These are phyloP conservation scores for Clivina fossor DNA, from an alignment of 2,888 invertebrate genomes.

Conservation along the genomic window DNA sequence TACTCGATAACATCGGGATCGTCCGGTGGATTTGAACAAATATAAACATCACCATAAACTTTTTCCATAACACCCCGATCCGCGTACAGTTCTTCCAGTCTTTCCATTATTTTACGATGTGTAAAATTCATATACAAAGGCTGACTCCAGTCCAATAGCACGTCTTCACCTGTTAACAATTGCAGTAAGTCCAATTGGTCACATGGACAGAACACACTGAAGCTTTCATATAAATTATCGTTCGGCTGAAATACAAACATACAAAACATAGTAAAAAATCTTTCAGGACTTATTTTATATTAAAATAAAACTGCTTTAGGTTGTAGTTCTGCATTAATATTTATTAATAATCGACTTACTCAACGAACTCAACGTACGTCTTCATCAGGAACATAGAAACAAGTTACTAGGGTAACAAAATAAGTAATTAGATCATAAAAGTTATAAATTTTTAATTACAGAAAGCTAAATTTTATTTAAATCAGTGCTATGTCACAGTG, in stretches of 20 bases:
- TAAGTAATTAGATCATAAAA: too few relatives aligned
- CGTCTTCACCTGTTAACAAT: slow-evolving; percentile 73
- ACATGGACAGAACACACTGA: slow-evolving; percentile 82
- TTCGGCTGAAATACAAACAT: slow-evolving; percentile 80
- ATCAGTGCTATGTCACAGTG: too few relatives aligned
- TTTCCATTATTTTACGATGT: slow-evolving; percentile 77
- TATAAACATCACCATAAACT: slow-evolving; percentile 79
- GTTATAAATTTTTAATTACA: too few relatives aligned
- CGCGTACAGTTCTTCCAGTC: slow-evolving; percentile 72
- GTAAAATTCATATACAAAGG: slow-evolving; percentile 86
- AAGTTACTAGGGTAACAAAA: too few relatives aligned
- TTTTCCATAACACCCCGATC: slow-evolving; percentile 69
- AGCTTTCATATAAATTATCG: slow-evolving; percentile 78
- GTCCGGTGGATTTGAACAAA: slow-evolving; percentile 64
- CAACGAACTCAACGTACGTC: too few relatives aligned
- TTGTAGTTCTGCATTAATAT: too few relatives aligned
- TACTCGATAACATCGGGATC: slow-evolving; percentile 24
- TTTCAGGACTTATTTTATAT: too few relatives aligned
- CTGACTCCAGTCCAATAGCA: slow-evolving; percentile 76
- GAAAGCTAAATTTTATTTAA: too few relatives aligned
- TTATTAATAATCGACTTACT: too few relatives aligned
- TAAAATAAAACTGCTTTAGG: too few relatives aligned
- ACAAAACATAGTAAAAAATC: too few relatives aligned
- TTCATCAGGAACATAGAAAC: too few relatives aligned
- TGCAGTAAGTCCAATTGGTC: slow-evolving; percentile 72